Evolutionary conservation across 2,113 vertebrate species (phyloP).

Genomic region (Lethenteron camtschaticum): DNA sequence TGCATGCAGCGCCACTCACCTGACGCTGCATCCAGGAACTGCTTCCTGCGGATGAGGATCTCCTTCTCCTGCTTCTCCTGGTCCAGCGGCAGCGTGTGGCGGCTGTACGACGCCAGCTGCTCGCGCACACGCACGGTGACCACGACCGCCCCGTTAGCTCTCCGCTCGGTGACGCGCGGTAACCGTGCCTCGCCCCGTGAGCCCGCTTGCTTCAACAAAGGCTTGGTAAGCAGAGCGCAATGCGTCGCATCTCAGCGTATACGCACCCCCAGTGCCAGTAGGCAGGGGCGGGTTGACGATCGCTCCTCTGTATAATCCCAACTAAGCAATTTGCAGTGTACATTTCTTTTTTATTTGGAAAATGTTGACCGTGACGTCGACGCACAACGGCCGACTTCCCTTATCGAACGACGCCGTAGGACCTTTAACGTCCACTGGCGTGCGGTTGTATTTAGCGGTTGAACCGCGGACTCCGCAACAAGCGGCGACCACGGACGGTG

Average conservation of each 20-base stretch:
- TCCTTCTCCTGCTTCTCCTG: conserved; percentile 19
- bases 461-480: too few relatives aligned
- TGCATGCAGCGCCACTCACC: too few relatives aligned
- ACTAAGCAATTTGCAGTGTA: too few relatives aligned
- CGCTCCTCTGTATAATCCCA: too few relatives aligned
- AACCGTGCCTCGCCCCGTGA: conserved; percentile 8
- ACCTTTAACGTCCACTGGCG: too few relatives aligned
- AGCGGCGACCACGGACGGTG: too few relatives aligned
- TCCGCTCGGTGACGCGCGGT: conserved; percentile 7
- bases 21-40: neutral
- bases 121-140: neutral
- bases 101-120: conserved; percentile 37
- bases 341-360: too few relatives aligned
- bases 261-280: neutral
- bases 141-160: neutral
- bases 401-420: too few relatives aligned
- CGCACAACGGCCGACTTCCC: too few relatives aligned
- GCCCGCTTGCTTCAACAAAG: conserved; percentile 9
- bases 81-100: conserved; percentile 32
- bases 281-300: too few relatives aligned
- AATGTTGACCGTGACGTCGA: too few relatives aligned
- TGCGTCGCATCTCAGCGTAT: neutral
- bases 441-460: too few relatives aligned
- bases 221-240: neutral
- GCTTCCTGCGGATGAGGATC: conserved; percentile 15